These are phyloP conservation scores for Ligdia adustata DNA, from an alignment of 2,888 invertebrate species.

Conservation along the genomic window DNA sequence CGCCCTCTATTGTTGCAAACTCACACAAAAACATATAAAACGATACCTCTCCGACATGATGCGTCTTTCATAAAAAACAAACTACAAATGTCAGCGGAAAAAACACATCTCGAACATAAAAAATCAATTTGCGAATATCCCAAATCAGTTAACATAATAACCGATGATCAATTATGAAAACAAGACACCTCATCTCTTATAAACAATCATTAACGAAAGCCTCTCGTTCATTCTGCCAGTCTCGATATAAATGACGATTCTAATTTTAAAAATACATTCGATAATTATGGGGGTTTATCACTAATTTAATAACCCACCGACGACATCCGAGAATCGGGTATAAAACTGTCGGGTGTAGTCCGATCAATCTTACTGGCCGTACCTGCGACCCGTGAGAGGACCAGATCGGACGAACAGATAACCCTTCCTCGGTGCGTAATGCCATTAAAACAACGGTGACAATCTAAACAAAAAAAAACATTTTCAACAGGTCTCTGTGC, in stretches of 20 bases:
- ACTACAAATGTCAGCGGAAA: neutral
- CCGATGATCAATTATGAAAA: constrained; percentile 16
- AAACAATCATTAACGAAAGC: constrained; percentile 45
- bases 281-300: constrained; percentile 65
- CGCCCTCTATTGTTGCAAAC: constrained; percentile 31
- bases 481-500: constrained; percentile 76
- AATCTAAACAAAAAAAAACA: constrained; percentile 78
- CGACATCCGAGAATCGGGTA: constrained; percentile 73
- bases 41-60: neutral
- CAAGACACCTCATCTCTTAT: constrained; percentile 16
- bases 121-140: neutral
- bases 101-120: neutral
- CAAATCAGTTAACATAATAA: constrained; percentile 1
- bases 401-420: constrained; percentile 78
- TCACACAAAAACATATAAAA: constrained; percentile 5
- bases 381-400: constrained; percentile 55
- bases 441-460: constrained; percentile 84
- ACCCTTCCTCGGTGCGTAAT: constrained; percentile 82
- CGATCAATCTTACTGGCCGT: constrained; percentile 80
- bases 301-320: constrained; percentile 81
- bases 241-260: constrained; percentile 50
- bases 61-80: neutral
- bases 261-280: constrained; percentile 43
- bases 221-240: constrained; percentile 24
- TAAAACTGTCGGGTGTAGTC: constrained; percentile 76